Base-by-base conservation (phyloP, 2,113 vertebrate genomes). In the Rallus limicola region DNA sequence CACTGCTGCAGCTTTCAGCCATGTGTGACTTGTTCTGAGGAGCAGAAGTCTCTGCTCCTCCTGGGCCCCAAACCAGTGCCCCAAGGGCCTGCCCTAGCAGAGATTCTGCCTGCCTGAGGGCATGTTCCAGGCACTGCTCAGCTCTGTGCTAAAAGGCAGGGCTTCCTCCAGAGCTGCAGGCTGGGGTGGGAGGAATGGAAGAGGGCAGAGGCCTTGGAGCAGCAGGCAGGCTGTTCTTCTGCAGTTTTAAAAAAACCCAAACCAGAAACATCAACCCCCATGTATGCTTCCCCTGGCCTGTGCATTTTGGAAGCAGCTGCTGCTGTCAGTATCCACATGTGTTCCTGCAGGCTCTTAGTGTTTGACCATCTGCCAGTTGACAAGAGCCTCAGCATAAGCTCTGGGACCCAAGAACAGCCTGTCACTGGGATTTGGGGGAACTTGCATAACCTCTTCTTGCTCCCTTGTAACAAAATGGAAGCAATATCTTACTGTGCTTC, bases 291-390 rank as follows among this genome's bases (percentile, higher is more conserved):
- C 52, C 21, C 23, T 7, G 3, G 7, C 15, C 33, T 36, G 33
- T 25, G 15, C 58, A 4, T 23, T 55, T 46, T 8, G 4, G 23
- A 14, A 38, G 64, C 7, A 24, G 83, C 34, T 40, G 71, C 42
- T 12, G 5, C 21, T 16, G 33, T 5, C 4, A 31, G 12, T 25
- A 33, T 14, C 18, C 7, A 6, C 0, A 6, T 38, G 25, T 19
- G 38, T 38, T 44, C 9, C 48, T 55, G 26, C 48, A 16, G 44
- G 36, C 29, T 26, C 13, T 40, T 23, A 2, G 50, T 42, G 17
- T 17, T 34, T 79, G 14, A 6, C 42, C 16, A 15, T 29, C 28
- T 16, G 65, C 14, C 25, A 9, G 26, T 2, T 11, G 23, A 33
- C 4, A 4, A 59, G 4, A 44, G 21, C 38, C 29, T 50, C 67